Evolutionary conservation across 37 sponge, comb jelly and placozoan species (phyloP).

Genomic region (Aphrocallistes beatrix): DNA sequence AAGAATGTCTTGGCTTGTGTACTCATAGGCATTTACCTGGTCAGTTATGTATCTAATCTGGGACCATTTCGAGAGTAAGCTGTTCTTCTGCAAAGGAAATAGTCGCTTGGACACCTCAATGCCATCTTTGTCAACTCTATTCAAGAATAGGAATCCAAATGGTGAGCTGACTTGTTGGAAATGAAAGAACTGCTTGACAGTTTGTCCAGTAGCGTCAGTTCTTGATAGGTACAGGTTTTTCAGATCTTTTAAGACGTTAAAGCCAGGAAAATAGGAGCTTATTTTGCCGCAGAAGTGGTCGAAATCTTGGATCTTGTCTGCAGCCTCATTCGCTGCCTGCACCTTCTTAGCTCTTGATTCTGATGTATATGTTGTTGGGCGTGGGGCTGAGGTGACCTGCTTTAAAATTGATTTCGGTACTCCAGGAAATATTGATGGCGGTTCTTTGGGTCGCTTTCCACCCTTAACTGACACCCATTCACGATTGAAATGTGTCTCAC

Average conservation of each 20-base stretch:
- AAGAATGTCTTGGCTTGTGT: slow-evolving; percentile 15
- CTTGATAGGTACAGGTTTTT: slow-evolving; percentile 20
- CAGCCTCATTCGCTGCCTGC: slow-evolving; percentile 16
- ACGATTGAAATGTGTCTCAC: slow-evolving; percentile 19
- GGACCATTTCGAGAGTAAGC: slow-evolving; percentile 20
- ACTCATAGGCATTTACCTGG: slow-evolving; percentile 19
- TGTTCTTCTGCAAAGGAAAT: slow-evolving; percentile 20
- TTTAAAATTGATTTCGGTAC: slow-evolving; percentile 4
- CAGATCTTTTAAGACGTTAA: not conserved
- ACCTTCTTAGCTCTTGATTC: slow-evolving; percentile 20
- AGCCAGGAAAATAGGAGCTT: slow-evolving; percentile 18
- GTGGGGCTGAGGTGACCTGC: slow-evolving; percentile 20
- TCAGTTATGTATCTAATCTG: slow-evolving; percentile 19
- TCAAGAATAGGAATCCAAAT: slow-evolving; percentile 18
- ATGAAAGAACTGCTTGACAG: slow-evolving; percentile 18
- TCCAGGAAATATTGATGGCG: slow-evolving; percentile 11
- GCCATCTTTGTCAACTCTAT: slow-evolving; percentile 11
- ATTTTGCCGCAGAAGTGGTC: slow-evolving; percentile 8
- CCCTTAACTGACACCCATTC: slow-evolving; percentile 18
- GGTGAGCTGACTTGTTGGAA: slow-evolving; percentile 15
- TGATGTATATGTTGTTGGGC: slow-evolving; percentile 14
- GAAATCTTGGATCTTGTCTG: slow-evolving; percentile 20
- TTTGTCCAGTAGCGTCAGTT: slow-evolving; percentile 20
- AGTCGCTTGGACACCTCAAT: slow-evolving; percentile 14
- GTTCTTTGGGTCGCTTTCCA: not conserved